Base-by-base conservation (phyloP, 2,797 vertebrate species). In the Sternotherus odoratus region DNA sequence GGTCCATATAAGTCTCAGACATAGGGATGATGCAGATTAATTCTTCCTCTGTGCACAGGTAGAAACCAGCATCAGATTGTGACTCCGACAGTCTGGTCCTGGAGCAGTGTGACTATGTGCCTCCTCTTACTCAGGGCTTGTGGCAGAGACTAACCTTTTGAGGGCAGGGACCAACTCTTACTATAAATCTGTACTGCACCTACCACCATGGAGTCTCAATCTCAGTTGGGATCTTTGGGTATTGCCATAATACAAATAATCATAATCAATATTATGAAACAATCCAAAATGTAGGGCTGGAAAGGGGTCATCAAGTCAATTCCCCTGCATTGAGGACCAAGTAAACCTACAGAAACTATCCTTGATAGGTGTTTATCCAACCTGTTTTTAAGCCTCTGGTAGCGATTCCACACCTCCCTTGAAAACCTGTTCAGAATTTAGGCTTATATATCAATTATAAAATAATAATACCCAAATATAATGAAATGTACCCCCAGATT, bases 101-200 rank as follows among this genome's bases (percentile, higher is more conserved):
- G 30, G 39, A 10, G 2, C 33, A 50, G 21, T n/a, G 23, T n/a
- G 54, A 63, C 30, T n/a, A 75, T 36, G 30, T 10, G 39, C 30
- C n/a, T 46, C 4, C 24, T 36, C 3, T 1, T 77, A 39, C 4
- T 87, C 30, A 69, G 4, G 3, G 5, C 1, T 83, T 0, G 2
- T 5, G 3, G 3, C 7, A 87, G 80, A 72, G 23, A 43, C 19
- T 24, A 91, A 83, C 21, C 46, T n/a, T 30, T 54, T 54, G 46
- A 8, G 11, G 17, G 54, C 30, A 84, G 5, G 17, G 54, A 51
- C 4, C 2, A 15, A 57, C 3, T 46, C 39, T 46, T 74, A 28
- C 24, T 46, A 39, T 74, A 46, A 28, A 6, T 46, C 39, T 26
- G 24, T n/a, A 48, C 5, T 26, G 24, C n/a, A 48, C 8, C 3